These are phyloP conservation scores for Verasper variegatus DNA, from an alignment of 2,113 vertebrate species.

Conservation along the genomic window DNA sequence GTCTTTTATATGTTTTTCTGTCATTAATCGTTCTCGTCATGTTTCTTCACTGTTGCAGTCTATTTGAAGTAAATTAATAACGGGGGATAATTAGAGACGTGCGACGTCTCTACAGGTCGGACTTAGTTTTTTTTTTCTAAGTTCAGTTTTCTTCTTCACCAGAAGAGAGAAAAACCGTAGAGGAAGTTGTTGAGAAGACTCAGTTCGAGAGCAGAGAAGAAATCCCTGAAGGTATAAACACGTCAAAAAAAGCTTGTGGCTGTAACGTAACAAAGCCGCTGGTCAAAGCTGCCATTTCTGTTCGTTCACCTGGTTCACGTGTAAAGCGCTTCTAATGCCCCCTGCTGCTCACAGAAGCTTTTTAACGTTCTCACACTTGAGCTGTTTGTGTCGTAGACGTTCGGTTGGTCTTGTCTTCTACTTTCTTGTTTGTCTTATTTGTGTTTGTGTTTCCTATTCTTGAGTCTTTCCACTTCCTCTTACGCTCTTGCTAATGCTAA, in stretches of 20 bases:
- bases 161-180: conserved; percentile 79
- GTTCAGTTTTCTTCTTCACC: conserved; percentile 44
- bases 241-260: conserved; percentile 16
- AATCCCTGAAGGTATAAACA: conserved; percentile 71
- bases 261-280: conserved; percentile 7
- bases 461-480: neutral
- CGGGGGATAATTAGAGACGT: neutral
- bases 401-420: neutral
- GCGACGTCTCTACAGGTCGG: neutral
- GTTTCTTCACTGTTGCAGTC: neutral
- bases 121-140: conserved; percentile 16
- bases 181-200: conserved; percentile 83
- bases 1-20: neutral
- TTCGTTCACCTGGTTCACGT: neutral
- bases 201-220: conserved; percentile 80
- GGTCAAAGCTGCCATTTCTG: neutral
- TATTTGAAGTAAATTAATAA: neutral
- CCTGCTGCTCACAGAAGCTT: conserved; percentile 34
- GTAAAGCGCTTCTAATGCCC: neutral
- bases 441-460: conserved; percentile 1
- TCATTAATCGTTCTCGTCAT: neutral
- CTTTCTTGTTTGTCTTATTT: neutral
- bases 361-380: neutral
- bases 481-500: conserved; percentile 19
- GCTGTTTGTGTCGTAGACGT: neutral